Percentiles rank a stretch among this genome's conserved stretches.
These are phyloP conservation scores for Caranx melampygus DNA, from an alignment of 2,113 vertebrate genomes.

Conservation along the genomic window DNA sequence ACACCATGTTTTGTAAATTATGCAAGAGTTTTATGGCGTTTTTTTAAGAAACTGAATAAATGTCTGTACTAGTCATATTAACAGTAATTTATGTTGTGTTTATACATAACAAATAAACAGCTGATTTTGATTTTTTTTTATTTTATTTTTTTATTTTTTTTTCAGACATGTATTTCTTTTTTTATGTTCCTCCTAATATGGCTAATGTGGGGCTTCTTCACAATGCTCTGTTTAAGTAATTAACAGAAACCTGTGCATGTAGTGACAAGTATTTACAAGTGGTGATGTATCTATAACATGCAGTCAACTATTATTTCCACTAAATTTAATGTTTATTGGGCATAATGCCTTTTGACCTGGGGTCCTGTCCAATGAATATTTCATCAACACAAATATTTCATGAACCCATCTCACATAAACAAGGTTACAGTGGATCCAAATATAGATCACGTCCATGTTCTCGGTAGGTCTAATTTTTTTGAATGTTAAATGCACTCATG, in stretches of 20 bases:
- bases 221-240: constrained; percentile 66
- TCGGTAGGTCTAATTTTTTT: constrained; percentile 63
- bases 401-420: constrained; percentile 74
- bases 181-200: constrained; percentile 30
- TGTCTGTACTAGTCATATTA: constrained; percentile 79
- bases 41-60: constrained; percentile 75
- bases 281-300: constrained; percentile 76
- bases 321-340: constrained; percentile 77
- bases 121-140: constrained; percentile 86
- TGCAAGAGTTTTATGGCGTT: constrained; percentile 81
- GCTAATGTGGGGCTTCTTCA: constrained; percentile 61
- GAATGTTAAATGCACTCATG: constrained; percentile 72
- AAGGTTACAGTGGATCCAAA: constrained; percentile 69
- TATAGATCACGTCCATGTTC: constrained; percentile 69
- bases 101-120: constrained; percentile 83
- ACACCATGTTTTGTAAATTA: constrained; percentile 98
- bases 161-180: constrained; percentile 43
- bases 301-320: constrained; percentile 74
- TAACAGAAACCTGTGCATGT: constrained; percentile 71
- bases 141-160: constrained; percentile 19
- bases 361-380: constrained; percentile 78
- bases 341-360: constrained; percentile 75
- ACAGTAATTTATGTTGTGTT: constrained; percentile 80
- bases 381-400: constrained; percentile 79
- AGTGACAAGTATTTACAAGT: constrained; percentile 73